These are phyloP conservation scores for Pachyrhynchus sulphureomaculatus DNA, from an alignment of 1,140 invertebrate species.

Conservation along the genomic window DNA sequence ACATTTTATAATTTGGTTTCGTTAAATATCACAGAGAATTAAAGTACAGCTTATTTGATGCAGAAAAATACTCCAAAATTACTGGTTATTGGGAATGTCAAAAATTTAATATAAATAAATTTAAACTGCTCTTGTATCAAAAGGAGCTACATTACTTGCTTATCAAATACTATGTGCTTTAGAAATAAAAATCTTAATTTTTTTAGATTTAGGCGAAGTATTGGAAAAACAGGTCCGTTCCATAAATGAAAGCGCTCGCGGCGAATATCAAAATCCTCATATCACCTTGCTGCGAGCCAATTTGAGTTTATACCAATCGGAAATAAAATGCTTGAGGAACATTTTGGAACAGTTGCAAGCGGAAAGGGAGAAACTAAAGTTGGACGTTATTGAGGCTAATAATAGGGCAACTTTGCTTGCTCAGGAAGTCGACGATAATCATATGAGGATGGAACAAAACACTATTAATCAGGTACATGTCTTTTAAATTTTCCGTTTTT, in stretches of 20 bases:
- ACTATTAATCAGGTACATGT: conserved; percentile 61
- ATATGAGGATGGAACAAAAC: conserved; percentile 74
- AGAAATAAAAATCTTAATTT: no score
- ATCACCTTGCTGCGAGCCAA: conserved; percentile 58
- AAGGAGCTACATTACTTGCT: no score
- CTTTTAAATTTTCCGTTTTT: not conserved
- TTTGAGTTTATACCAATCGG: conserved; percentile 61
- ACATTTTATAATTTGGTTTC: no score
- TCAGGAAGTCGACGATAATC: conserved; percentile 87
- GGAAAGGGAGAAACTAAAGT: conserved; percentile 74
- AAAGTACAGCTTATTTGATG: no score
- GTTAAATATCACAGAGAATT: no score
- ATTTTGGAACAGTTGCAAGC: conserved; percentile 65
- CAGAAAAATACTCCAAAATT: no score
- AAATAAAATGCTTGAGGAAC: conserved; percentile 59
- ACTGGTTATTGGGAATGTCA: not conserved
- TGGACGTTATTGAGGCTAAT: conserved; percentile 79
- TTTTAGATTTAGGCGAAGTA: conserved; percentile 65
- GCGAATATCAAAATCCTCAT: conserved; percentile 51
- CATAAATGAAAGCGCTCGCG: conserved; percentile 52
- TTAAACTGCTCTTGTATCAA: no score
- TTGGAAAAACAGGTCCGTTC: conserved; percentile 73
- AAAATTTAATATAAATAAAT: no score
- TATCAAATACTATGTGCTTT: no score
- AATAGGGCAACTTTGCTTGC: conserved; percentile 74